A percentile compares a stretch with the other conserved stretches of the same genome.
phyloP scores from a whole-genome alignment of 2,888 invertebrate species.

The Prenolepis imparis region DNA sequence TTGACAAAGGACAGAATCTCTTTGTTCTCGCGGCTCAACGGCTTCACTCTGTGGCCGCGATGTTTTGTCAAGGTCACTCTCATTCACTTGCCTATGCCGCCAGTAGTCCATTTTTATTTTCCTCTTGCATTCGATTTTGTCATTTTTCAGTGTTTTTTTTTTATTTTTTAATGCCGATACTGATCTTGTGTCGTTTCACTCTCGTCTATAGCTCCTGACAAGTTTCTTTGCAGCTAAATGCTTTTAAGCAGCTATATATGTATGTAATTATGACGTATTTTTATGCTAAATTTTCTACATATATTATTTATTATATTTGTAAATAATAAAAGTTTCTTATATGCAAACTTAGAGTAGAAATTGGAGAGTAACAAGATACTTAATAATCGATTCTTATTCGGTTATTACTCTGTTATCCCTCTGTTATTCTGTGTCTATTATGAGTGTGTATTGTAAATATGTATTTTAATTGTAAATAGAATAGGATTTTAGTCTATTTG shows the following conservation, averaged over 20 bases:
- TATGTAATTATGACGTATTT: neutral
- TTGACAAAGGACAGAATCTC: constrained; percentile 85
- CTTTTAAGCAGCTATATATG: neutral
- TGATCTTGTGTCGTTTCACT: neutral
- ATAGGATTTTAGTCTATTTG: constrained; percentile 4
- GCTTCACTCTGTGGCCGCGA: constrained; percentile 83
- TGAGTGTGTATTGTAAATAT: constrained; percentile 3
- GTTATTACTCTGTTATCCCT: neutral
- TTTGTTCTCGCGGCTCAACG: constrained; percentile 86
- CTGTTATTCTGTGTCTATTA: no score
- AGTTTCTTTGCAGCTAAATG: neutral
- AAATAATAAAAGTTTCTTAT: neutral
- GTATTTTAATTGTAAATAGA: constrained; percentile 23
- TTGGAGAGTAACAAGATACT: neutral
- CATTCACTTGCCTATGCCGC: constrained; percentile 81
- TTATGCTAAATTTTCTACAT: neutral
- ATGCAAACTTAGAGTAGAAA: neutral
- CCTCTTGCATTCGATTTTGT: constrained; percentile 49
- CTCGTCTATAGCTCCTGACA: no score
- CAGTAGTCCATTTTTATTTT: constrained; percentile 75
- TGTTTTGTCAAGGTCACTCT: constrained; percentile 86
- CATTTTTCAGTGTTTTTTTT: constrained; percentile 4
- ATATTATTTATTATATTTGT: neutral
- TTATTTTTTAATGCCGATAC: constrained; percentile 1
- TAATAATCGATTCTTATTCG: neutral